Evolutionary conservation across 2,888 invertebrate species (phyloP), one percentile per base, ranked within the genome.

Genomic region (Resseliella maxima): DNA sequence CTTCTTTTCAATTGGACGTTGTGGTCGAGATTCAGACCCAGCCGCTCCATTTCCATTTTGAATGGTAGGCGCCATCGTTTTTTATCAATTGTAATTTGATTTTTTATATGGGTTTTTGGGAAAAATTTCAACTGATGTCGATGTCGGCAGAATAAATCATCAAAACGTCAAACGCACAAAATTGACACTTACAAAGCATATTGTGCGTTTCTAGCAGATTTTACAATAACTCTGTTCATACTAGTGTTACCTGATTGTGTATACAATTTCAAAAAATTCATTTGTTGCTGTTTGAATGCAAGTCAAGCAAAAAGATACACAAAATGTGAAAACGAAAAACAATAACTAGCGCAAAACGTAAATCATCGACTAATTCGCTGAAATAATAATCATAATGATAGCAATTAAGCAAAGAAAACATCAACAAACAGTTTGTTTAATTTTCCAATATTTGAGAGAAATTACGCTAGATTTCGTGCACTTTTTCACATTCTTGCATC

Each of bases 51-150:
- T 93, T 89, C 93, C 94, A 87, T 93, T 94, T 91, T 95, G 95
- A 87, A 96, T 94, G 50, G 95, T 96, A 81, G 95, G 96, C 88
- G 95, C 94, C 94, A 94, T 94, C 89, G 89, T n/a, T 27, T 46
- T 83, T 24, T 18, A 36, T 1, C 92, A 27, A 31, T 59, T 59
- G 2, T 59, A 2, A 24, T 59, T 24, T 3, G 59, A 50, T 18
- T 59, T 27, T 59, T 2, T 1, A 27, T 24, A 27, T 24, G 24
- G 18, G 5, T 59, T 27, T 27, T 24, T 27, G 6, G 5, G 12
- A 3, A 83, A 36, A 36, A n/a, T 36, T 36, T 83, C 83, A 83
- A 83, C 36, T 83, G 83, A 83, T 83, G 41, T 85, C 85, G 41
- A 85, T 85, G 38, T 41, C 85, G 85, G 85, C 85, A 85, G 85